Base-by-base conservation (phyloP, 1,140 invertebrate genomes). In the Fopius arisanus region DNA sequence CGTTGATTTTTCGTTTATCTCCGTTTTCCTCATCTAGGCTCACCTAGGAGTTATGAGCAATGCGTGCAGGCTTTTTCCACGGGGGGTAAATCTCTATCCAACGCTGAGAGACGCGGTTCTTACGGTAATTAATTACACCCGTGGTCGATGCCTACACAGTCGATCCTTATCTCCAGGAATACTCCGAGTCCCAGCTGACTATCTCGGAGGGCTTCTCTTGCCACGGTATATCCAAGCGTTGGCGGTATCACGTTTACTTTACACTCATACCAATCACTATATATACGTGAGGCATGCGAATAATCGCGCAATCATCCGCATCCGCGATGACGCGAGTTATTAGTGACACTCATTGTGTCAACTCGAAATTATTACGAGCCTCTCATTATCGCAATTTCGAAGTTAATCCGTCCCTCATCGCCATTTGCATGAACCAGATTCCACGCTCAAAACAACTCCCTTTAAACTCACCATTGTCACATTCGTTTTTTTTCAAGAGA, bases 101-200 rank as follows among this genome's bases (percentile, higher is more conserved):
- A 54, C 72, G 65, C 63, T 14, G 28, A 66, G 37, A 70, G 75
- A 70, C 75, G 28, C 62, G 43, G 65, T 65, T 65, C 70, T 43
- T 65, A 66, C 54, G 76, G 80, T 84, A 84, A 86, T 86, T 86
- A 86, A 84, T 86, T 86, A 86, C 80, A 81, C 78, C 79, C 76
- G 26, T 29, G 77, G 78, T 80, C 80, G 77, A 77, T 78, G 82
- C 79, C 75, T 78, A 80, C 78, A 71, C 81, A 81, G 79, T 84
- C 79, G 84, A 85, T 85, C 78, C 80, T 84, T 81, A 82, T 82
- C 82, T 76, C 54, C 6, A 59, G 12, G 59, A 33, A 71, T 70
- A 63, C 48, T 59, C 33, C 31, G 31, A 40, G 21, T 28, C 23
- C 54, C 54, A 21, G 33, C 54, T 71, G 31, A 71, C 54, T 71